phyloP scores from a whole-genome alignment of 1,140 invertebrate genomes.

The Xylocopa sonorina region DNA sequence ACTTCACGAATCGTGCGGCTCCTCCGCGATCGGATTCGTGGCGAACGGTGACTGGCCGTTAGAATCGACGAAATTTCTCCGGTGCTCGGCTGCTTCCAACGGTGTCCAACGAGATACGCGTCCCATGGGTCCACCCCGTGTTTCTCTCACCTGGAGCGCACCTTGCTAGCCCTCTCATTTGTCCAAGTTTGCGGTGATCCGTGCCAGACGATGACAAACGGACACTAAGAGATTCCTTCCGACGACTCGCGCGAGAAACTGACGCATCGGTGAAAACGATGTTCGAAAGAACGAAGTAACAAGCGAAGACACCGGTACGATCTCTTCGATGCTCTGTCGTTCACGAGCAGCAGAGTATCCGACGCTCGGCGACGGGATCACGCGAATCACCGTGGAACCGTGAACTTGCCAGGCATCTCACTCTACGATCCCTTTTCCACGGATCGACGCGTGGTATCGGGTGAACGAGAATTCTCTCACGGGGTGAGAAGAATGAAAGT shows the following conservation, averaged over 20 bases:
- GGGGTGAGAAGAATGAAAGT: neutral
- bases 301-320: no score
- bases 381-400: constrained; percentile 31
- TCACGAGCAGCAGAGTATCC: constrained; percentile 26
- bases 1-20: neutral
- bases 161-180: constrained; percentile 50
- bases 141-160: constrained; percentile 46
- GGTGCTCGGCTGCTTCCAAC: constrained; percentile 33
- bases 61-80: constrained; percentile 26
- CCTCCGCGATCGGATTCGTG: neutral
- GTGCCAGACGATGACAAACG: neutral
- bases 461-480: neutral
- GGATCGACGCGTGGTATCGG: no score
- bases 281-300: neutral
- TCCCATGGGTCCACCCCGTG: constrained; percentile 62
- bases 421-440: neutral
- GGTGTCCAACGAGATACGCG: constrained; percentile 39
- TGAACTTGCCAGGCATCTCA: constrained; percentile 31
- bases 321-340: neutral
- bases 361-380: constrained; percentile 57
- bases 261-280: constrained; percentile 5
- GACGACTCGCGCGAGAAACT: neutral
- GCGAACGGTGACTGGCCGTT: constrained; percentile 9
- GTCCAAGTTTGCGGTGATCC: constrained; percentile 26
- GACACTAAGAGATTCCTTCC: no score